Base-by-base conservation (phyloP, 1,140 invertebrate genomes). In the Cheumatopsyche charites region DNA sequence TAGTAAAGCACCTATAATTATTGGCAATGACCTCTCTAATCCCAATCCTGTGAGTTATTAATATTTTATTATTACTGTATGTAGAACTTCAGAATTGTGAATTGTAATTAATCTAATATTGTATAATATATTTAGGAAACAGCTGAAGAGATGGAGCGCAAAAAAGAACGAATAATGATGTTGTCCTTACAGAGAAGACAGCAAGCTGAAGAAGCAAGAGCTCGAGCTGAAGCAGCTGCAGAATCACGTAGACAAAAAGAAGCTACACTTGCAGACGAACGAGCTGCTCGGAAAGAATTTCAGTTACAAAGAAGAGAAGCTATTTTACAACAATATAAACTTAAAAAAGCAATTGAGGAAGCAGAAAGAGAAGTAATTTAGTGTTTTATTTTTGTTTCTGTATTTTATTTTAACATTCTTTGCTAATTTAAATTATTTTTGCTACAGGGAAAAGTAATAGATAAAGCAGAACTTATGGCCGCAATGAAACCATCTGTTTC, bases 331-430 rank as follows among this genome's bases (percentile, higher is more conserved):
- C 92, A 96, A 80, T 95, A 98, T 84, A 94, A 96, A 83, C 87
- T 97, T 76, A 95, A 97, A 79, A 98, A 98, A 84, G 92, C 93
- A 47, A 90, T 94, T 67, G 94, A 96, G 82, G 94, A 97, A 85
- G 92, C 93, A 47, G 93, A 96, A 79, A 86, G 92, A 84, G 93
- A 95, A 86, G 93, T 94, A 67, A 47, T 43, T 36, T 65, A 5
- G 2, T 11, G 21, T 21, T 15, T 49, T 5, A 49, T 19, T 5
- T 4, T 15, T 49, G 13, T 15, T 13, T 5, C 17, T n/a, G 45
- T 5, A 4, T 49, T n/a, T n/a, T 49, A 19, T 49, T n/a, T 49
- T 13, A 49, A 15, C 5, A 5, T 19, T 15, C 13, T 23, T 73
- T 72, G 52, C 58, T 55, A 68, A 70, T 58, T 43, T 43, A 69